phyloP scores from a whole-genome alignment of 2,113 vertebrate genomes.

The Forbesichthys papilliferus region DNA sequence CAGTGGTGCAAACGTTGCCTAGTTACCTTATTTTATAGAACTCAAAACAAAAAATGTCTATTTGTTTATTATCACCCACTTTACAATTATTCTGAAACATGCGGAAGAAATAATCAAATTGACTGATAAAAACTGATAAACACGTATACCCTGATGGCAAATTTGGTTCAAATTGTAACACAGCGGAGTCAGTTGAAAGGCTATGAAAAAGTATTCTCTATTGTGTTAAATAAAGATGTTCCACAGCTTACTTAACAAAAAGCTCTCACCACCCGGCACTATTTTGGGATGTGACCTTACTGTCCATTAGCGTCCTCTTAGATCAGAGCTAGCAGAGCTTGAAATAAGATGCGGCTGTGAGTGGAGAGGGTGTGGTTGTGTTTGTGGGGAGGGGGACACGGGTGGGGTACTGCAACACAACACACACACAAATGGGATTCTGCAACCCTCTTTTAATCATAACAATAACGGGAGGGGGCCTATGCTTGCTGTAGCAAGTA shows the following conservation, averaged over 20 bases:
- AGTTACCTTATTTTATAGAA: no score
- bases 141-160: no score
- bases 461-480: conserved; percentile 62
- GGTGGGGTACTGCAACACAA: conserved; percentile 41
- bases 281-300: conserved; percentile 26
- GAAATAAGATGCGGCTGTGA: conserved; percentile 43
- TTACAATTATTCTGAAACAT: no score
- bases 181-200: no score
- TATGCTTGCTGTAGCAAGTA: conserved; percentile 54
- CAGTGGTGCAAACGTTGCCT: conserved; percentile 31
- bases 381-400: conserved; percentile 20
- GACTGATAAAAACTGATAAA: no score
- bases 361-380: conserved; percentile 36
- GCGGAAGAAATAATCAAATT: no score
- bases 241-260: no score
- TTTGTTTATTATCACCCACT: no score
- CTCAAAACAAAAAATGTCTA: no score
- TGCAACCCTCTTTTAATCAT: conserved; percentile 46
- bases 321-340: conserved; percentile 19
- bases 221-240: background rate
- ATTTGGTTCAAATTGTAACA: no score
- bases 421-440: conserved; percentile 13
- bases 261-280: background rate
- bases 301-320: conserved; percentile 8
- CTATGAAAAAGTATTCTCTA: background rate